Conservation (phyloP, 2,888 invertebrate genomes). For the Dorcus hopei region DNA sequence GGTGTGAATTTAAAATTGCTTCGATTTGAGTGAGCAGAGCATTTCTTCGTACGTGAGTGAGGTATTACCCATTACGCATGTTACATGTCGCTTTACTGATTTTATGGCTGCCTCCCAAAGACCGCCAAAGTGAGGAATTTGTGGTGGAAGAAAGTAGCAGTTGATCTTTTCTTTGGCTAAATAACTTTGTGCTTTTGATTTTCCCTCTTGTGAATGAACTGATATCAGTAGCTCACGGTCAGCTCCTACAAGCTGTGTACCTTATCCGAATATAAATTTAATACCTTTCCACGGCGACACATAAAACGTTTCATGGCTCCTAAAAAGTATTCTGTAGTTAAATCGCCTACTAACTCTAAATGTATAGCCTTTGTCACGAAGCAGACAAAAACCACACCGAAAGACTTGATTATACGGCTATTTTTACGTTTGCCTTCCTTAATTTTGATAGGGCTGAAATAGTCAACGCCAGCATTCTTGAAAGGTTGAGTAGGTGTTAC, state of each 20-base stretch:
- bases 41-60: too few relatives aligned
- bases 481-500: not conserved
- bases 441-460: conserved; percentile 16
- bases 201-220: too few relatives aligned
- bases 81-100: too few relatives aligned
- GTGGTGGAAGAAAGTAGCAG: conserved; percentile 16
- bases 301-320: conserved; percentile 34
- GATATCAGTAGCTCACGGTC: conserved; percentile 20
- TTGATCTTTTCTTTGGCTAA: too few relatives aligned
- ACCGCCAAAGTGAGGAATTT: conserved; percentile 31
- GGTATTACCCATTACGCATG: too few relatives aligned
- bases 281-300: conserved; percentile 28
- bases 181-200: too few relatives aligned
- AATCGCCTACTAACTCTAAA: conserved; percentile 34
- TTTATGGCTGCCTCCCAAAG: too few relatives aligned
- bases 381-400: conserved; percentile 28
- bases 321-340: conserved; percentile 34
- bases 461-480: too few relatives aligned
- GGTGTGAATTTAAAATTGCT: conserved; percentile 32
- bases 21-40: conserved; percentile 33
- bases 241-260: conserved; percentile 36
- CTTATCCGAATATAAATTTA: conserved; percentile 35
- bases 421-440: conserved; percentile 8
- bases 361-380: conserved; percentile 39
- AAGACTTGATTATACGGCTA: conserved; percentile 15